Conservation (phyloP, 1,140 invertebrate species). For the Lordiphosa mommai region DNA sequence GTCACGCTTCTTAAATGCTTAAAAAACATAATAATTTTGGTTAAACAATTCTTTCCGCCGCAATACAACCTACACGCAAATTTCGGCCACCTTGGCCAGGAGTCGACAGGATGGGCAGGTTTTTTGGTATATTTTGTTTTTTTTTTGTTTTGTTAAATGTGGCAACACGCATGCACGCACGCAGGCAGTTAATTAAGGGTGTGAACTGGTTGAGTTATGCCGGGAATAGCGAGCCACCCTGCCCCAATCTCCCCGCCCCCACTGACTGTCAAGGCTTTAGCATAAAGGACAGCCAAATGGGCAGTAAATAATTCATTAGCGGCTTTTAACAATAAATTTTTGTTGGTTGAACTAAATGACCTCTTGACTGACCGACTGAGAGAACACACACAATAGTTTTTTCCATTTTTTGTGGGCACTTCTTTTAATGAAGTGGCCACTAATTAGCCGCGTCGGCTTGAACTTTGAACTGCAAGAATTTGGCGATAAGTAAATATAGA, state of each 20-base stretch:
- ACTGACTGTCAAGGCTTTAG: constrained; percentile 22
- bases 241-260: constrained; percentile 14
- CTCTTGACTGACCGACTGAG: constrained; percentile 20
- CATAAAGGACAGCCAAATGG: constrained; percentile 50
- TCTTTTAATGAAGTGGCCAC: constrained; percentile 60
- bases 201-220: constrained; percentile 78
- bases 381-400: neutral
- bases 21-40: constrained; percentile 62
- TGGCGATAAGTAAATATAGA: constrained; percentile 28
- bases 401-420: constrained; percentile 32
- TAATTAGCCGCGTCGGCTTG: constrained; percentile 61
- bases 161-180: constrained; percentile 53
- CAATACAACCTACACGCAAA: constrained; percentile 44
- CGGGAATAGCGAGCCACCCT: constrained; percentile 20
- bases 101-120: constrained; percentile 36
- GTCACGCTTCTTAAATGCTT: constrained; percentile 60
- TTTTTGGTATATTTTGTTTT: constrained; percentile 3
- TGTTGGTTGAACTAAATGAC: constrained; percentile 42
- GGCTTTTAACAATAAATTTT: constrained; percentile 77
- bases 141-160: constrained; percentile 18
- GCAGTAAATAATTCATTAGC: constrained; percentile 77
- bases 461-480: constrained; percentile 67
- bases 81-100: constrained; percentile 31
- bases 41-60: constrained; percentile 39
- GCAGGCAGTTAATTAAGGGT: constrained; percentile 74